Percentiles rank a stretch among this genome's conserved stretches.
phyloP scores from a whole-genome alignment of 2,888 invertebrate genomes.

The Netelia melanura region DNA sequence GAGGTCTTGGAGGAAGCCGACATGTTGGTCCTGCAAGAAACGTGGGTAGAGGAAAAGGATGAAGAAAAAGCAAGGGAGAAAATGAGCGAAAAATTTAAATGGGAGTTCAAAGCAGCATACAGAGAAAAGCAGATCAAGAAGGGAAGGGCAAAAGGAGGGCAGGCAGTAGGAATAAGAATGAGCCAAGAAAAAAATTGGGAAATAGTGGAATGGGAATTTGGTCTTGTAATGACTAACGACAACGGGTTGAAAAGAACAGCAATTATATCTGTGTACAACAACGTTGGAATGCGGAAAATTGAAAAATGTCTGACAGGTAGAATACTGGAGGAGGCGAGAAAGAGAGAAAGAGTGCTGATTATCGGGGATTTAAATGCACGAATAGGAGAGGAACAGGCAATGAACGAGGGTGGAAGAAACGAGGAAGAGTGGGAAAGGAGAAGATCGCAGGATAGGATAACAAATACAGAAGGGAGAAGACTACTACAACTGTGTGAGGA shows the following conservation, averaged over 20 bases:
- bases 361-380: slow-evolving; percentile 36
- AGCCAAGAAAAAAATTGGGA: no score
- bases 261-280: neutral
- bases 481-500: slow-evolving; percentile 24
- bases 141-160: no score
- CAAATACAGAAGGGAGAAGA: slow-evolving; percentile 11
- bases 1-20: slow-evolving; percentile 14
- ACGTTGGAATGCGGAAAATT: neutral
- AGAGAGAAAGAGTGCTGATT: slow-evolving; percentile 1
- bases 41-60: slow-evolving; percentile 41
- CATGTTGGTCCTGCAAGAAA: slow-evolving; percentile 26
- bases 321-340: neutral
- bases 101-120: no score
- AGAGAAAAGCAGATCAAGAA: no score
- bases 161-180: no score
- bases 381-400: neutral
- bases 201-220: neutral
- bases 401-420: neutral
- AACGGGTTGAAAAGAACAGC: neutral
- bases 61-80: neutral
- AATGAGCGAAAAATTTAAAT: neutral
- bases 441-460: slow-evolving; percentile 22
- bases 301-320: neutral
- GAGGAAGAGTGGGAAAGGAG: slow-evolving; percentile 12
- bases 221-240: neutral